Evolutionary conservation across 2,113 vertebrate genomes (phyloP).

Genomic region (Hoplias malabaricus): DNA sequence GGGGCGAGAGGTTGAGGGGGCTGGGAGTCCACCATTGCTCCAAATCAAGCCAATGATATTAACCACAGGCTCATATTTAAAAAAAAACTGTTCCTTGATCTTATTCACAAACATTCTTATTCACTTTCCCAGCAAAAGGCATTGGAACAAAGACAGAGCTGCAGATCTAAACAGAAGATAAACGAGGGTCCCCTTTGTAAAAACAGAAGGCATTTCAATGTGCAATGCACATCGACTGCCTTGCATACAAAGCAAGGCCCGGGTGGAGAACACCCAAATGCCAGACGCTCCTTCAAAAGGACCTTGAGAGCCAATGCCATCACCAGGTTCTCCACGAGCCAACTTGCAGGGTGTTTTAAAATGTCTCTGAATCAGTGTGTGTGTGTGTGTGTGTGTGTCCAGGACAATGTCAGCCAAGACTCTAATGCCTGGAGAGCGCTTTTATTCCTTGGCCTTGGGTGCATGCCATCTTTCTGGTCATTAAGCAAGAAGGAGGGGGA

Average conservation of each 20-base stretch:
- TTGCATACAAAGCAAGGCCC: conserved; percentile 65
- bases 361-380: conserved; percentile 55
- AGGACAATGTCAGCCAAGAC: conserved; percentile 76
- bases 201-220: conserved; percentile 52
- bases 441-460: conserved; percentile 71
- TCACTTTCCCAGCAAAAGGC: neutral
- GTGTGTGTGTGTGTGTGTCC: conserved; percentile 46
- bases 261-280: conserved; percentile 28
- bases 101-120: conserved; percentile 8
- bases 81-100: conserved; percentile 10
- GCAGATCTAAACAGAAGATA: conserved; percentile 44
- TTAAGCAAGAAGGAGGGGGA: conserved; percentile 47
- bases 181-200: conserved; percentile 48
- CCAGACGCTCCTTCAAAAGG: conserved; percentile 66
- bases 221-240: conserved; percentile 49
- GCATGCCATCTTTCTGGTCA: conserved; percentile 60
- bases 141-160: conserved; percentile 39
- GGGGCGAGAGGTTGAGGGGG: conserved; percentile 4
- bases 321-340: conserved; percentile 51
- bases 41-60: conserved; percentile 13
- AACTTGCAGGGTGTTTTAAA: conserved; percentile 70
- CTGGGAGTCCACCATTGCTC: conserved; percentile 14
- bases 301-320: conserved; percentile 75
- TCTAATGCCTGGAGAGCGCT: conserved; percentile 67
- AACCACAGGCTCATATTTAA: conserved; percentile 15